Evolutionary conservation across 2,888 invertebrate genomes (phyloP), one percentile per base, ranked within the genome.

Genomic region (Pasiphila rectangulata): DNA sequence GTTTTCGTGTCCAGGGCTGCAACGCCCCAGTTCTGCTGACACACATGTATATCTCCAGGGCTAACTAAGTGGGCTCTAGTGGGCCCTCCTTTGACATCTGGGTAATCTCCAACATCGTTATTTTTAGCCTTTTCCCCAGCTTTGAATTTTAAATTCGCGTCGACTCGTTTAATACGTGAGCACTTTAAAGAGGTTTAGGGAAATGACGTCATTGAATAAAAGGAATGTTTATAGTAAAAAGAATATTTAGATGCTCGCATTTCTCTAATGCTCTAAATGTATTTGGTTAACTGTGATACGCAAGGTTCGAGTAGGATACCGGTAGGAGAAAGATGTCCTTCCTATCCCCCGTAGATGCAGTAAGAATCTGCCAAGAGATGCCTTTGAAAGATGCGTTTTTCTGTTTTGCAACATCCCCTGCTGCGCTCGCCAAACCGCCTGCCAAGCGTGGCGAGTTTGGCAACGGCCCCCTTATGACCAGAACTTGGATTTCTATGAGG

Each of bases 41-140:
- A 17, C 25, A 30, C 30, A 44, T 42, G 20, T 19, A 16, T 32
- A 32, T 24, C 20, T 38, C 10, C 30, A 20, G 4, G 21, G 15
- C 24, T 27, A 6, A 6, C 21, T 45, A 43, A 56, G 53, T 46
- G 46, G 34, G 39, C 13, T 34, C 45, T 27, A 24, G 37, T 16
- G 19, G n/a, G n/a, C n/a, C n/a, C n/a, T 41, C 45, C 46, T 54
- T 51, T 50, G 51, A 56, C 45, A 23, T 45, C 34, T 30, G 40
- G 39, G 25, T 51, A 52, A 54, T 52, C 54, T 40, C 19, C 23
- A 46, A 43, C 45, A 23, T 54, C 44, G 53, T 51, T 54, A 54
- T 51, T 51, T 54, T 46, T 43, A 46, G 35, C 36, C 32, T 44
- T 52, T 49, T 40, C 29, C 23, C 21, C 19, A 36, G 17, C 36